Conservation (phyloP, 1,140 invertebrate genomes). For the Drosophila elegans region DNA sequence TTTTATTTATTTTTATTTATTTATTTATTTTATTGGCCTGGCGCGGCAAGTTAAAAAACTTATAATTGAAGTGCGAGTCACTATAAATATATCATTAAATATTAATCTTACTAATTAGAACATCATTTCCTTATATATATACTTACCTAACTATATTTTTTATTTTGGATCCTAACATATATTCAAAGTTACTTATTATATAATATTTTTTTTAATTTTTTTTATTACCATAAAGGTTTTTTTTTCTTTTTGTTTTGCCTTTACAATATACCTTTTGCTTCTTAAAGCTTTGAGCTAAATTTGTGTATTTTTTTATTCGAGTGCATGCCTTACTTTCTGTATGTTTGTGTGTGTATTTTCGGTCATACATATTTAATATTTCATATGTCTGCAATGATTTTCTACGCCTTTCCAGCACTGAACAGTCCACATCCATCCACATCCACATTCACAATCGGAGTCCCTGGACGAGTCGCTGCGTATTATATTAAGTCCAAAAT, state of each 20-base stretch:
- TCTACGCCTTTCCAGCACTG: constrained; percentile 52
- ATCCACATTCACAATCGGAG: constrained; percentile 12
- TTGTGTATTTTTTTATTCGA: neutral
- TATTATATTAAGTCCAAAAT: constrained; percentile 83
- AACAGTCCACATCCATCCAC: constrained; percentile 18
- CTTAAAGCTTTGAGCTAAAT: neutral
- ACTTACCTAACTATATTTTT: too few relatives aligned
- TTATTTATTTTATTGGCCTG: too few relatives aligned
- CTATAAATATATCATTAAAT: too few relatives aligned
- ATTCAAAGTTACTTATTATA: too few relatives aligned
- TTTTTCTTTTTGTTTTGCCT: neutral
- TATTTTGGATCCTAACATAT: too few relatives aligned
- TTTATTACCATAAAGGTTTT: too few relatives aligned
- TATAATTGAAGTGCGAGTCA: too few relatives aligned
- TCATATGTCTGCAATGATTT: constrained; percentile 83
- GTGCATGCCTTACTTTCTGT: constrained; percentile 16
- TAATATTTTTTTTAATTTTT: too few relatives aligned
- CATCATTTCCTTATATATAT: too few relatives aligned
- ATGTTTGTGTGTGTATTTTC: constrained; percentile 25
- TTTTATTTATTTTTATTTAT: too few relatives aligned
- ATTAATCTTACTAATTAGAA: too few relatives aligned
- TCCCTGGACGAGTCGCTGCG: constrained; percentile 70
- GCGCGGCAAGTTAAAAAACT: too few relatives aligned
- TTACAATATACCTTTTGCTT: neutral
- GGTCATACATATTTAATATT: constrained; percentile 80